Evolutionary conservation across 2,113 vertebrate species (phyloP).

Genomic region (Suricata suricatta): DNA sequence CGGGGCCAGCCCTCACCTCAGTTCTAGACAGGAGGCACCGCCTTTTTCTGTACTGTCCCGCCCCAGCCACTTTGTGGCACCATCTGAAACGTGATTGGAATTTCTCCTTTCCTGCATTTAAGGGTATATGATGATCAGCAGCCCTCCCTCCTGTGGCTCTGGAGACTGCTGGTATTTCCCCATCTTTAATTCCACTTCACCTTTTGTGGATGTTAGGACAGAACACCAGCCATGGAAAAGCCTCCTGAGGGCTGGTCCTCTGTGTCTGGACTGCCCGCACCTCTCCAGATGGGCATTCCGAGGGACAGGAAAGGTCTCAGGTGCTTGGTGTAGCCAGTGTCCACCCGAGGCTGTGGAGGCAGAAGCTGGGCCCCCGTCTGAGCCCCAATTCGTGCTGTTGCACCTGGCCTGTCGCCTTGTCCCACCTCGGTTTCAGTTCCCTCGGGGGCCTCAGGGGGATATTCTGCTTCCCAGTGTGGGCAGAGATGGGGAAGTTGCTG

Average conservation of each 20-base stretch:
- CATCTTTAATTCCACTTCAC: not conserved
- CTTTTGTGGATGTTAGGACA: not conserved
- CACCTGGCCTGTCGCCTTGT: not conserved
- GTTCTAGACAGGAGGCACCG: not conserved
- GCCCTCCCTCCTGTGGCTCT: not conserved
- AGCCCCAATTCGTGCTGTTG: not conserved
- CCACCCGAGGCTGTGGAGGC: not conserved
- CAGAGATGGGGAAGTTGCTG: constrained; percentile 5
- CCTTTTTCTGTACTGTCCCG: not conserved
- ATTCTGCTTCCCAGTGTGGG: not conserved
- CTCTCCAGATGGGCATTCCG: not conserved
- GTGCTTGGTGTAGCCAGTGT: not conserved
- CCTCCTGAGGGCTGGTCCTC: not conserved
- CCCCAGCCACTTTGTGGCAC: no score
- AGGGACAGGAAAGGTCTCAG: not conserved
- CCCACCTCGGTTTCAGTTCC: constrained; percentile 43
- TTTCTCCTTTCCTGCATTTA: not conserved
- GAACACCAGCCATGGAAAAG: not conserved
- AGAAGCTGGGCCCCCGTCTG: not conserved
- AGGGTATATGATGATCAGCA: fast-evolving
- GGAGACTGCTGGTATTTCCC: not conserved
- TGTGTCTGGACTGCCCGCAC: not conserved
- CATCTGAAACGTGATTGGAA: fast-evolving
- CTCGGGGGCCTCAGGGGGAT: not conserved
- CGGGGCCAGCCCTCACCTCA: not conserved